phyloP scores from a whole-genome alignment of 2,113 vertebrate genomes.

The Myrmecophaga tridactyla region DNA sequence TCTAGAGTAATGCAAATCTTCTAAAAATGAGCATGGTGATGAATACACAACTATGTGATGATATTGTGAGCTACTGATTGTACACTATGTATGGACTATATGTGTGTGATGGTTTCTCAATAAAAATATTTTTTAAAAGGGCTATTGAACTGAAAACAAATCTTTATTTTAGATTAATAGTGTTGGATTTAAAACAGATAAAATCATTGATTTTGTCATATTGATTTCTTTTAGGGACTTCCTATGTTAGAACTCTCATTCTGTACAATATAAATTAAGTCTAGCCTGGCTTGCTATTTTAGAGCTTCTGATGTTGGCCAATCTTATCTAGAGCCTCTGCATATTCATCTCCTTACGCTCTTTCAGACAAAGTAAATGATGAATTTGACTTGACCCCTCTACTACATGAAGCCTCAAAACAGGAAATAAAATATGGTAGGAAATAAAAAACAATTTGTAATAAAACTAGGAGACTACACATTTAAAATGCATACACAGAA shows the following conservation, averaged over 20 bases:
- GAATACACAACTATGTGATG: too few relatives aligned
- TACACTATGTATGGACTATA: too few relatives aligned
- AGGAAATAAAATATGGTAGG: too few relatives aligned
- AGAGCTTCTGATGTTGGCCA: neutral
- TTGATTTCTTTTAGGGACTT: neutral
- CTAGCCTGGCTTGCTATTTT: neutral
- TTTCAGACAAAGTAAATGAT: constrained; percentile 26
- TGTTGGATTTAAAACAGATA: neutral
- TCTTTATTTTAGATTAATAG: neutral
- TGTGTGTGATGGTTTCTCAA: too few relatives aligned
- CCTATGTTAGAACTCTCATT: neutral
- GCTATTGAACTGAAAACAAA: neutral
- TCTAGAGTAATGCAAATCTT: too few relatives aligned
- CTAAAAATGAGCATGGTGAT: too few relatives aligned
- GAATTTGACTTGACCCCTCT: neutral
- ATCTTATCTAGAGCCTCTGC: neutral
- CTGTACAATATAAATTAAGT: constrained; percentile 11
- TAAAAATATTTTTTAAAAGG: too few relatives aligned
- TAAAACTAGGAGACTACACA: neutral
- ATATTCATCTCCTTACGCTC: neutral
- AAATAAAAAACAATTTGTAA: too few relatives aligned
- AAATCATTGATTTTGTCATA: neutral
- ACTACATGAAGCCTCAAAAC: neutral
- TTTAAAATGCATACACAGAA: neutral
- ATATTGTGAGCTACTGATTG: too few relatives aligned